These are phyloP conservation scores for Pheosia tremula DNA, from an alignment of 2,888 invertebrate genomes.

Conservation along the genomic window DNA sequence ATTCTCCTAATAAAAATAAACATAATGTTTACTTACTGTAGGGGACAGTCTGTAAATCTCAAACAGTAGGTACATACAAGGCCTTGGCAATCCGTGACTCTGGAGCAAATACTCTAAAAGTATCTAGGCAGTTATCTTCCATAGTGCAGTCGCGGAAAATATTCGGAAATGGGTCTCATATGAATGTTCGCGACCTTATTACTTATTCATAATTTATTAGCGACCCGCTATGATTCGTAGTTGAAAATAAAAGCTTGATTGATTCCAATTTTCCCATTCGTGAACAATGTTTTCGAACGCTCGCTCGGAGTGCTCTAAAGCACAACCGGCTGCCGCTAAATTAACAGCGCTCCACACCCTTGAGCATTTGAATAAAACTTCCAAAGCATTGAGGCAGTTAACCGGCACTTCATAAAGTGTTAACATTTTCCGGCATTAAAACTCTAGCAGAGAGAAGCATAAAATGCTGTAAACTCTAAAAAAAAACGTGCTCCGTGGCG, in stretches of 20 bases:
- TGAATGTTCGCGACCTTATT: too few relatives aligned
- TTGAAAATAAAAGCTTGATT: not conserved
- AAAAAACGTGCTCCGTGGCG: conserved; percentile 17
- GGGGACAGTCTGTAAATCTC: too few relatives aligned
- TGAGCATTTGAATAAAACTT: conserved; percentile 40
- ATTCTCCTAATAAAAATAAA: too few relatives aligned
- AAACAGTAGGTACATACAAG: too few relatives aligned
- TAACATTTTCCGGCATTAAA: conserved; percentile 40
- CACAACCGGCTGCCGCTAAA: conserved; percentile 3
- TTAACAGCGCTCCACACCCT: conserved; percentile 16
- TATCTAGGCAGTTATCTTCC: too few relatives aligned
- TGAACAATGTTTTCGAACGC: not conserved
- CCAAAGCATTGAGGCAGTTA: conserved; percentile 44
- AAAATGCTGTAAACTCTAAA: conserved; percentile 16
- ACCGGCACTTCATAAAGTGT: conserved; percentile 40
- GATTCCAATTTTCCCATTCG: not conserved
- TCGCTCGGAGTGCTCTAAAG: conserved; percentile 1
- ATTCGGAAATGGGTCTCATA: too few relatives aligned
- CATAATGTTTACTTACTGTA: too few relatives aligned
- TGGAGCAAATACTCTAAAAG: too few relatives aligned
- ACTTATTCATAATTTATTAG: too few relatives aligned
- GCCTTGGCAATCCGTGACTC: too few relatives aligned
- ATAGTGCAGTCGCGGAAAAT: too few relatives aligned
- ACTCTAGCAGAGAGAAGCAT: conserved; percentile 24
- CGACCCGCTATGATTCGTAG: too few relatives aligned